Evolutionary conservation across 2,797 vertebrate species (phyloP), one percentile per base, ranked within the genome.

Genomic region (Manis crassicaudata): DNA sequence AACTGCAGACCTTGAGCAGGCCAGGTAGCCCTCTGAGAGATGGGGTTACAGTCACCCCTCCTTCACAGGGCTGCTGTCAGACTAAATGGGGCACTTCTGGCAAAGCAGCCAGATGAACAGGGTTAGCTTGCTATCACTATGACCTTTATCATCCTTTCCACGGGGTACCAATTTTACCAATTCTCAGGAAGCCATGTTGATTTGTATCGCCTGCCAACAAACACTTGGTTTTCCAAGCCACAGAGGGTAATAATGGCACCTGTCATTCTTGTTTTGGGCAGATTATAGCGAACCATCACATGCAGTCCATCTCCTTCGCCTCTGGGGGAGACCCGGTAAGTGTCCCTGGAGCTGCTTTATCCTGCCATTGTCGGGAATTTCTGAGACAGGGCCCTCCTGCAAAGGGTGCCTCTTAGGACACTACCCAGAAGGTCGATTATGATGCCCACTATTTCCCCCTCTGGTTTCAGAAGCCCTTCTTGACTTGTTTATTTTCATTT

Each of bases 261-360:
- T 94, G 56, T 97, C 0, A 0, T 94, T 98, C 88, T 98, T 97
- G 95, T 98, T 96, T 96, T 98, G 62, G 88, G 95, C 98, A 99
- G 99, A 99, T 99, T 97, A 99, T 99, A 98, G 99, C 99, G 94
- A 99, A 99, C 97, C 99, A 99, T 98, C 99, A 99, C 96, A 99
- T 99, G 99, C 99, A 99, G 98, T 99, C 99, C 87, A 99, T 99
- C 98, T 99, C 99, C 96, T 99, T 99, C 94, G 99, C 99, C 23
- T 99, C 99, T 35, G 99, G 99, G 79, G 99, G 99, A 97, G 99
- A 99, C 97, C 99, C 99, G 98, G 99, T 99, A 99, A 99, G 99
- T 98, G 79, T 60, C 86, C 88, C n/a, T 72, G 46, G 63, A 12
- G 43, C 92, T 6, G 20, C 60, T 96, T 94, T 75, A 21, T 75